Percentiles rank a stretch among this genome's conserved stretches.
Conservation (phyloP, 2,888 invertebrate genomes). For the Elgonia sp. region DNA sequence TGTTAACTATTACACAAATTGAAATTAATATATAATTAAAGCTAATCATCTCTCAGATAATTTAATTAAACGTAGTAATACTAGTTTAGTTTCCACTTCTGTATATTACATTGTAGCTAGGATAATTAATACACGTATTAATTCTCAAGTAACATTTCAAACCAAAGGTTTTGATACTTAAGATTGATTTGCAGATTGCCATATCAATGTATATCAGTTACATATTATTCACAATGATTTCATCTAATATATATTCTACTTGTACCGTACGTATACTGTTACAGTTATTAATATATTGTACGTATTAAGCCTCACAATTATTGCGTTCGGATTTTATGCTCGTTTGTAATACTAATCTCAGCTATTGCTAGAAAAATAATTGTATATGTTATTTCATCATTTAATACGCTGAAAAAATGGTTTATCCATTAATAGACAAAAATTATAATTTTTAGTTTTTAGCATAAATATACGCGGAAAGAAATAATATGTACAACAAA, state of each 20-base stretch:
- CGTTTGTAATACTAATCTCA: conserved; percentile 21
- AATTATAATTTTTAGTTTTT: neutral
- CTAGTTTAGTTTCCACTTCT: conserved; percentile 7
- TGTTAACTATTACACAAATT: too few species aligned
- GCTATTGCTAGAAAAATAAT: neutral
- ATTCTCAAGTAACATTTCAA: conserved; percentile 65
- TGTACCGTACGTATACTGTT: conserved; percentile 51
- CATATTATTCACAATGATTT: conserved; percentile 68
- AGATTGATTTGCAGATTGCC: conserved; percentile 67
- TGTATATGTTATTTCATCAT: neutral
- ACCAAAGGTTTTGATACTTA: conserved; percentile 62
- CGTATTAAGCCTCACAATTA: conserved; percentile 14
- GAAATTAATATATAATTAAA: neutral
- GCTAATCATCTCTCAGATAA: conserved; percentile 5
- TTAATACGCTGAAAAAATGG: neutral
- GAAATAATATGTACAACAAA: too few species aligned
- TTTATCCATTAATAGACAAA: neutral
- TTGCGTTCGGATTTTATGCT: conserved; percentile 42
- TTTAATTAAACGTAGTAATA: conserved; percentile 17
- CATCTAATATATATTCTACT: conserved; percentile 60
- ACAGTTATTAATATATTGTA: conserved; percentile 56
- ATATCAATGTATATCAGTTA: conserved; percentile 59
- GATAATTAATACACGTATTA: conserved; percentile 52
- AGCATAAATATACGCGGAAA: too few species aligned
- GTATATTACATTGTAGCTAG: conserved; percentile 41